Conservation (phyloP, 2,888 invertebrate genomes). For the Fragum fragum region DNA sequence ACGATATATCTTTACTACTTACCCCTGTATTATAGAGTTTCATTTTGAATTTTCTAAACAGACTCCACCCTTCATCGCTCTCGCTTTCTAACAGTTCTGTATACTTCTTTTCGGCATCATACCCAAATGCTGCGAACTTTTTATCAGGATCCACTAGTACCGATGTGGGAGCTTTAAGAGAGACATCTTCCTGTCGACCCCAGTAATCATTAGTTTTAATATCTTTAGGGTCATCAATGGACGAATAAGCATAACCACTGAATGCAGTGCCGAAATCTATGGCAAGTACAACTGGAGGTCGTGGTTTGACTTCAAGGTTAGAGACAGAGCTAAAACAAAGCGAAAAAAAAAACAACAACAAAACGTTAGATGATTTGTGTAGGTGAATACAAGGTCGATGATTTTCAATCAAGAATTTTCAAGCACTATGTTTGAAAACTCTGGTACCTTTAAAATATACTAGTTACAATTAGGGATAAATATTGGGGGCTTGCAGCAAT, state of each 20-base stretch:
- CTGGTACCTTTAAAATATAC: too few relatives aligned
- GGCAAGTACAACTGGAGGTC: neutral
- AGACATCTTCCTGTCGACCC: conserved; percentile 13
- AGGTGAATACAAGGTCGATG: too few relatives aligned
- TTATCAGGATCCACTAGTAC: conserved; percentile 52
- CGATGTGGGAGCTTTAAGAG: conserved; percentile 42
- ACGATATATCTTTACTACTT: neutral
- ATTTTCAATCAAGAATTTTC: too few relatives aligned
- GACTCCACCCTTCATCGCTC: conserved; percentile 42
- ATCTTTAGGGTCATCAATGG: neutral
- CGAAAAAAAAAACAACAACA: too few relatives aligned
- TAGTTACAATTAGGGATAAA: too few relatives aligned
- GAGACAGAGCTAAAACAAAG: neutral
- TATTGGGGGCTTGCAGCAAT: too few relatives aligned
- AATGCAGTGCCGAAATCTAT: neutral
- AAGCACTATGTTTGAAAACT: too few relatives aligned
- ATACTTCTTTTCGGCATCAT: conserved; percentile 60
- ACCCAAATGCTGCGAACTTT: conserved; percentile 55
- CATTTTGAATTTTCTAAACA: conserved; percentile 59
- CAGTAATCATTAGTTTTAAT: conserved; percentile 5
- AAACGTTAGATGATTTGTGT: too few relatives aligned
- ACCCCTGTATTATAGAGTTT: conserved; percentile 47
- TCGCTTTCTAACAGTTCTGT: conserved; percentile 42
- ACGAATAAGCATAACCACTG: neutral
- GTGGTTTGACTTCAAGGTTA: neutral